Evolutionary conservation across 2,113 vertebrate species (phyloP).

Genomic region (Hoplias malabaricus): DNA sequence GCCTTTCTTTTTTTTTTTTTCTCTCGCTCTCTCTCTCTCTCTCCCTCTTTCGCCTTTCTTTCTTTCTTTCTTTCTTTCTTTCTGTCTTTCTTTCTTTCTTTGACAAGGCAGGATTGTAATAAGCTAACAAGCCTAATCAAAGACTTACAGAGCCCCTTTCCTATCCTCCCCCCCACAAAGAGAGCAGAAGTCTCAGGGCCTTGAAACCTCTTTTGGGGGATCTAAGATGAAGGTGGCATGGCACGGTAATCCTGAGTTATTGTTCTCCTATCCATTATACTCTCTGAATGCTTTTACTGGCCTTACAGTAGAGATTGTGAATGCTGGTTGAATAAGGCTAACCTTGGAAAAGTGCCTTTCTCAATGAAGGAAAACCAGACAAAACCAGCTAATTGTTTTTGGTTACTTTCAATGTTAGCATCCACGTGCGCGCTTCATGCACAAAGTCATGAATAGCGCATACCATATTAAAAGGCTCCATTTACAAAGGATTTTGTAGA

Average conservation of each 20-base stretch:
- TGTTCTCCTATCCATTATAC: constrained; percentile 16
- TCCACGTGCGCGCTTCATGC: neutral
- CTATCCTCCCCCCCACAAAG: neutral
- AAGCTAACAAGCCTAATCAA: constrained; percentile 73
- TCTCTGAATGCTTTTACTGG: constrained; percentile 12
- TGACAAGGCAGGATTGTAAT: constrained; percentile 68
- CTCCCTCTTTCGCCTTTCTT: constrained; percentile 12
- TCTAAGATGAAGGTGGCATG: constrained; percentile 7
- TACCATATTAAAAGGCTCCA: neutral
- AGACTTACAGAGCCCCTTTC: constrained; percentile 42
- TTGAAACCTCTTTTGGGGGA: neutral
- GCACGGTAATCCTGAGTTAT: constrained; percentile 3
- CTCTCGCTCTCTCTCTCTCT: constrained; percentile 11
- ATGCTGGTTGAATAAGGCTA: neutral
- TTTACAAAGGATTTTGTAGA: constrained; percentile 6
- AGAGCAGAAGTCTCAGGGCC: constrained; percentile 3
- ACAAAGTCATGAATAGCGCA: constrained; percentile 8
- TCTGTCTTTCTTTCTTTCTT: constrained; percentile 21
- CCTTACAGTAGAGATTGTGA: constrained; percentile 8
- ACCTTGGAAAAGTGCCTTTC: constrained; percentile 23
- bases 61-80: constrained; percentile 26
- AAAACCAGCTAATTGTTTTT: constrained; percentile 31
- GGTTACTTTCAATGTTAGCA: neutral
- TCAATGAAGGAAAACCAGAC: constrained; percentile 12
- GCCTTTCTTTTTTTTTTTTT: constrained; percentile 25